A percentile compares a stretch with the other conserved stretches of the same genome.
Conservation (phyloP, 1,140 invertebrate species). For the Drosophila biarmipes region DNA sequence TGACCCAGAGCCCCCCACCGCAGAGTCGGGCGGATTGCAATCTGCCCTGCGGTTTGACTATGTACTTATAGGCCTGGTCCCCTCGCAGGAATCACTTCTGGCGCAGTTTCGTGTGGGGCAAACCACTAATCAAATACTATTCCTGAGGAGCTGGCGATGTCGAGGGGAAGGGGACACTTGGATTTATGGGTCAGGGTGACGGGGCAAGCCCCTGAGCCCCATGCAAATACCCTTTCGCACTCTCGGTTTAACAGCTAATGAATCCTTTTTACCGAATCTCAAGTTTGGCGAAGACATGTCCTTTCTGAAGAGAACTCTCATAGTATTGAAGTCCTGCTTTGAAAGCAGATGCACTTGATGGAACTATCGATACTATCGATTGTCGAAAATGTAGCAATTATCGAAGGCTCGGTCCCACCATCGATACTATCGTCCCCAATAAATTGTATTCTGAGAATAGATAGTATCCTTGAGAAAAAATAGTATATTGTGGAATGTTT, state of each 20-base stretch:
- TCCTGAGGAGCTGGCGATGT: background rate
- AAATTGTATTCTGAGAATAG: no score
- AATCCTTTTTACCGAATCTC: no score
- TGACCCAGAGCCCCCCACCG: background rate
- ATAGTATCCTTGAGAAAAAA: no score
- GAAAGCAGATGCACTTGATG: no score
- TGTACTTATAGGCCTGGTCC: constrained; percentile 10
- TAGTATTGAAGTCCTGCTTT: no score
- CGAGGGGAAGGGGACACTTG: constrained; percentile 3
- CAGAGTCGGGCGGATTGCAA: constrained; percentile 7
- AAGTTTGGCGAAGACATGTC: no score
- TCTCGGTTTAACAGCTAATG: background rate
- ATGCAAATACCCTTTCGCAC: background rate
- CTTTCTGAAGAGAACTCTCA: no score
- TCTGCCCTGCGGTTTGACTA: constrained; percentile 43
- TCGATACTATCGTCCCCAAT: no score
- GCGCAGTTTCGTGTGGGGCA: constrained; percentile 13
- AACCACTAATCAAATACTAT: constrained; percentile 34
- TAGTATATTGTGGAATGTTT: no score
- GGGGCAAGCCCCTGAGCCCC: background rate
- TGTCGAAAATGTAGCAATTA: no score
- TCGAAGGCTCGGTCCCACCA: no score
- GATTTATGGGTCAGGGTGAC: constrained; percentile 1
- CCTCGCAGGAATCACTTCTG: constrained; percentile 12
- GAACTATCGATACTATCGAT: no score